These are phyloP conservation scores for Telmatherina bonti DNA, from an alignment of 2,797 vertebrate species.

Conservation along the genomic window DNA sequence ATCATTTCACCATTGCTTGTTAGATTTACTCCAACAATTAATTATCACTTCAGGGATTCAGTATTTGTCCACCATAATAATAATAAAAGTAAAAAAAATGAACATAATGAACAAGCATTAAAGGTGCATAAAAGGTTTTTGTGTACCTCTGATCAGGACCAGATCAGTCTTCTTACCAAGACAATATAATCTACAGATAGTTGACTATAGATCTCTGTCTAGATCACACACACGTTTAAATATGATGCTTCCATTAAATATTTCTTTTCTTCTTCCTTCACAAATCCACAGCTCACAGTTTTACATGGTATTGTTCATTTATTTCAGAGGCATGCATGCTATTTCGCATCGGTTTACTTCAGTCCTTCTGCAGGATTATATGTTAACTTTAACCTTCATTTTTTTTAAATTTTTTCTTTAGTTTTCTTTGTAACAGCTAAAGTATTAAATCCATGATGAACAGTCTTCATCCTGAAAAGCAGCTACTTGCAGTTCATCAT, in stretches of 20 bases:
- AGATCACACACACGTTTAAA: not conserved
- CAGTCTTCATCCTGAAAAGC: not conserved
- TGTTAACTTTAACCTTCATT: not conserved
- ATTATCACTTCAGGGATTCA: not conserved
- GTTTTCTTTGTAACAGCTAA: not conserved
- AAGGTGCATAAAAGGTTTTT: not conserved
- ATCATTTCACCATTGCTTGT: no score
- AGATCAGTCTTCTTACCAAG: not conserved
- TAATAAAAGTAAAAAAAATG: no score
- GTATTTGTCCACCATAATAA: not conserved
- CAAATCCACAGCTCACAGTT: slow-evolving; percentile 7
- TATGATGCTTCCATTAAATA: not conserved
- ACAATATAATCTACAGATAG: not conserved
- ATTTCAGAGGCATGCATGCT: slow-evolving; percentile 17
- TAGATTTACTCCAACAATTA: not conserved
- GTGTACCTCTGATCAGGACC: no score
- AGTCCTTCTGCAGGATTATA: not conserved
- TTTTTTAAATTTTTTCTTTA: not conserved
- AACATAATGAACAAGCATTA: not conserved
- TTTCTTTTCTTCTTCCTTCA: not conserved
- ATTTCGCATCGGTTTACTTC: slow-evolving; percentile 1
- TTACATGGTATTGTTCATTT: slow-evolving; percentile 14
- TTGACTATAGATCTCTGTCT: not conserved
- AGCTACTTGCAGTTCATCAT: not conserved
- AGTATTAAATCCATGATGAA: not conserved